phyloP scores from a whole-genome alignment of 2,797 vertebrate species.

The Anguilla anguilla region DNA sequence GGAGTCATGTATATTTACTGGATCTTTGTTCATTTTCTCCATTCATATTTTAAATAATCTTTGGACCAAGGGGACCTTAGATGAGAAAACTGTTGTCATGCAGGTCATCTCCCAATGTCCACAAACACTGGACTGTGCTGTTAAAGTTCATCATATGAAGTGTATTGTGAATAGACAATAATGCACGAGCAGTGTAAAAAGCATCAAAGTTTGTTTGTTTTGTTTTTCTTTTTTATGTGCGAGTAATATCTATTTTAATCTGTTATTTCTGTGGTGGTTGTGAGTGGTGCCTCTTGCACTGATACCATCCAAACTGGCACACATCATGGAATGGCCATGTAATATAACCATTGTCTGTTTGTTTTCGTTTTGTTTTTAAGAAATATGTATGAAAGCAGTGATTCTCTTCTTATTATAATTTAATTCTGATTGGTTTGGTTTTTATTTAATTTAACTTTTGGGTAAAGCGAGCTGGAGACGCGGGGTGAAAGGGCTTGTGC shows the following conservation, averaged over 20 bases:
- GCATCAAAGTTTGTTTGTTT: constrained; percentile 8
- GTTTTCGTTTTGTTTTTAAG: constrained; percentile 15
- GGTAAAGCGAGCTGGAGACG: constrained; percentile 25
- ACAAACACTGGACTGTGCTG: constrained; percentile 27
- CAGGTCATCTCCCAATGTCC: background rate
- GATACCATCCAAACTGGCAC: background rate
- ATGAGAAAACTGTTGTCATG: background rate
- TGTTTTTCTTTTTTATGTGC: constrained; percentile 5
- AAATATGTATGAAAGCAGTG: constrained; percentile 33
- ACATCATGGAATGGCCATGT: constrained; percentile 7
- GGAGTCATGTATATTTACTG: constrained; percentile 5
- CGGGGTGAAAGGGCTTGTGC: background rate
- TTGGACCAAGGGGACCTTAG: background rate
- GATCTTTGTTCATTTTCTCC: background rate
- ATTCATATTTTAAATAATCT: background rate
- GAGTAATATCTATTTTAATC: constrained; percentile 21
- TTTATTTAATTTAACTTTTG: constrained; percentile 44
- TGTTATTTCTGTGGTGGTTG: constrained; percentile 25
- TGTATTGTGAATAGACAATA: constrained; percentile 13
- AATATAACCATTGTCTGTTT: background rate
- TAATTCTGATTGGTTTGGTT: constrained; percentile 46
- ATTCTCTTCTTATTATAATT: constrained; percentile 42
- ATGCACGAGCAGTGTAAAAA: constrained; percentile 6
- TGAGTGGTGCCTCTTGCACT: constrained; percentile 13
- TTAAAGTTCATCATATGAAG: constrained; percentile 14